Percentiles rank a stretch among this genome's conserved stretches.
These are phyloP conservation scores for Zele albiditarsus DNA, from an alignment of 2,888 invertebrate genomes.

Conservation along the genomic window DNA sequence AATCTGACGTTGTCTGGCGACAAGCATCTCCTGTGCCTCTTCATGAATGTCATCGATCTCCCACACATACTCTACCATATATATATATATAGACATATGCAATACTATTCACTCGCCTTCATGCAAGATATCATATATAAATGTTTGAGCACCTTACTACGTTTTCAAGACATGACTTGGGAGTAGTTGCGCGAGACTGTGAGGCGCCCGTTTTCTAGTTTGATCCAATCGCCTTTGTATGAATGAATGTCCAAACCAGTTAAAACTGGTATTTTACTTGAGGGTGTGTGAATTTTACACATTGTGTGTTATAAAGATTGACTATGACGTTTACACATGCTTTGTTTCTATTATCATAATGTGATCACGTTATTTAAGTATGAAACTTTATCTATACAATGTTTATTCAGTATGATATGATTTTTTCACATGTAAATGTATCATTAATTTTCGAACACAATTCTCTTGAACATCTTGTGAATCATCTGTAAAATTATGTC, in stretches of 20 bases:
- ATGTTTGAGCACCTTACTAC: constrained; percentile 9
- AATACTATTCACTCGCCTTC: background rate
- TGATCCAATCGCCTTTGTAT: constrained; percentile 53
- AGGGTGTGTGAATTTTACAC: constrained; percentile 50
- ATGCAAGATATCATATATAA: background rate
- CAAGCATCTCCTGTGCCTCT: too few species aligned
- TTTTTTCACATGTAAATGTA: background rate
- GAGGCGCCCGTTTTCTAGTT: constrained; percentile 61
- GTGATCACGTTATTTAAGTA: background rate
- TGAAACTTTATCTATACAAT: background rate
- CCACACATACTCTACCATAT: background rate
- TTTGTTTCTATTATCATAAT: constrained; percentile 5
- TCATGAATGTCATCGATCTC: too few species aligned
- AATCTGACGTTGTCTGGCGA: constrained; percentile 24
- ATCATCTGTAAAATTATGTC: background rate
- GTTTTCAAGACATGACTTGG: constrained; percentile 16
- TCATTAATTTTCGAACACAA: background rate
- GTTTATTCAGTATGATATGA: background rate
- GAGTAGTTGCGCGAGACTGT: constrained; percentile 52
- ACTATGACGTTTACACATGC: constrained; percentile 18
- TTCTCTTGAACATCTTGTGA: background rate
- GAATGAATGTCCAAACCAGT: constrained; percentile 61
- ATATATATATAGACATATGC: background rate
- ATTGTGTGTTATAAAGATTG: background rate
- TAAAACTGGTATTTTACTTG: constrained; percentile 50